Conservation (phyloP, 2,797 vertebrate species). For the Halcyon chelicuti region DNA sequence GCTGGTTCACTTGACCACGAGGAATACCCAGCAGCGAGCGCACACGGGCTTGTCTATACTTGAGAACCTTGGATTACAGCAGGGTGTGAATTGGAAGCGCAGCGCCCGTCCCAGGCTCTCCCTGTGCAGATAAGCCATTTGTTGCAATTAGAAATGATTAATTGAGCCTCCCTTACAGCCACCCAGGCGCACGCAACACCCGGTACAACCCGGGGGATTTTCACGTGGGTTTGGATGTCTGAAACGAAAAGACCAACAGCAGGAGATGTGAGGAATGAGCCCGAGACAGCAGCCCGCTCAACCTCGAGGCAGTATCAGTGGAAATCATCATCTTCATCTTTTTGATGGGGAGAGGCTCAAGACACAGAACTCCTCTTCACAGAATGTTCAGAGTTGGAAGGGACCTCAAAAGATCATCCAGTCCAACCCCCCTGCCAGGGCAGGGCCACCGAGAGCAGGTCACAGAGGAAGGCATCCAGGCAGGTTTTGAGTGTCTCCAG, state of each 20-base stretch:
- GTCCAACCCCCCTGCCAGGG: no score
- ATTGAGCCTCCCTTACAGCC: background rate
- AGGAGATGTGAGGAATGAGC: background rate
- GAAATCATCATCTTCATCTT: background rate
- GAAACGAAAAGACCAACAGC: background rate
- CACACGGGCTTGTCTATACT: background rate
- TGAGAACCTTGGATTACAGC: background rate
- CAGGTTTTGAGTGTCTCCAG: no score
- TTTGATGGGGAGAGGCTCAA: background rate
- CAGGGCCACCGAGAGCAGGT: no score
- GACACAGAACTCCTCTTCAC: background rate
- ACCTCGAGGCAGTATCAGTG: background rate
- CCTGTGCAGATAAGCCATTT: slow-evolving; percentile 12
- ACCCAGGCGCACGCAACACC: background rate
- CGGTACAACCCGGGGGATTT: background rate
- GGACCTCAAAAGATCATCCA: no score
- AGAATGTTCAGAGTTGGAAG: no score
- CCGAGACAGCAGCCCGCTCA: background rate
- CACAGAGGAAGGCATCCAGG: no score
- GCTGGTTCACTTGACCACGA: background rate
- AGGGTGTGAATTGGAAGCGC: background rate
- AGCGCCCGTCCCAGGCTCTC: background rate
- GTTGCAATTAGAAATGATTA: slow-evolving; percentile 42
- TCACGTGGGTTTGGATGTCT: background rate
- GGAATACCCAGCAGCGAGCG: background rate